Percentiles rank a stretch among this genome's conserved stretches.
Conservation (phyloP, 1,140 invertebrate species). For the Bombus soroeensis region DNA sequence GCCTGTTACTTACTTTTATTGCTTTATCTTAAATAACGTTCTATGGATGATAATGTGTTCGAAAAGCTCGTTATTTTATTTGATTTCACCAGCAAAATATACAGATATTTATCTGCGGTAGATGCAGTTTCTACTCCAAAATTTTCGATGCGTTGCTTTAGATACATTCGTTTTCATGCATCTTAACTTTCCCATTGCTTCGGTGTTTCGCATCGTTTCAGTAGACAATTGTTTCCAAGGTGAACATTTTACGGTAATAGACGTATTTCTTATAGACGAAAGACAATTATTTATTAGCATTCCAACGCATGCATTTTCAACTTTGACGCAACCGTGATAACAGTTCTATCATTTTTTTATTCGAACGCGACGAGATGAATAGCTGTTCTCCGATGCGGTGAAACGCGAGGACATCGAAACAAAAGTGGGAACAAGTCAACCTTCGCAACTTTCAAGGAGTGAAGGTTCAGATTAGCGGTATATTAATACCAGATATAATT, state of each 20-base stretch:
- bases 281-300: background rate
- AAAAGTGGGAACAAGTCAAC: constrained; percentile 39
- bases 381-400: background rate
- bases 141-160: too few relatives aligned
- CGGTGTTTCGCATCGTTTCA: too few relatives aligned
- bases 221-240: too few relatives aligned
- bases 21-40: background rate
- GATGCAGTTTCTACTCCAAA: too few relatives aligned
- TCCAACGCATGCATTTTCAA: background rate
- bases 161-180: too few relatives aligned
- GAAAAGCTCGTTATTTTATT: too few relatives aligned
- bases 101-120: too few relatives aligned
- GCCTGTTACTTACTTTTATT: background rate
- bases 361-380: background rate
- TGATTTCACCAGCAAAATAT: too few relatives aligned
- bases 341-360: background rate
- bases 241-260: too few relatives aligned
- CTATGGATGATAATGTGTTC: too few relatives aligned
- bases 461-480: constrained; percentile 9
- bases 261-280: background rate
- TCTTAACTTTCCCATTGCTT: too few relatives aligned
- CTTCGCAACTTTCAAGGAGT: constrained; percentile 27
- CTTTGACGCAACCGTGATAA: background rate
- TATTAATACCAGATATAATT: constrained; percentile 9
- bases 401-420: constrained; percentile 9